Evolutionary conservation across 2,113 vertebrate genomes (phyloP).

Genomic region (Eurystomus gularis): DNA sequence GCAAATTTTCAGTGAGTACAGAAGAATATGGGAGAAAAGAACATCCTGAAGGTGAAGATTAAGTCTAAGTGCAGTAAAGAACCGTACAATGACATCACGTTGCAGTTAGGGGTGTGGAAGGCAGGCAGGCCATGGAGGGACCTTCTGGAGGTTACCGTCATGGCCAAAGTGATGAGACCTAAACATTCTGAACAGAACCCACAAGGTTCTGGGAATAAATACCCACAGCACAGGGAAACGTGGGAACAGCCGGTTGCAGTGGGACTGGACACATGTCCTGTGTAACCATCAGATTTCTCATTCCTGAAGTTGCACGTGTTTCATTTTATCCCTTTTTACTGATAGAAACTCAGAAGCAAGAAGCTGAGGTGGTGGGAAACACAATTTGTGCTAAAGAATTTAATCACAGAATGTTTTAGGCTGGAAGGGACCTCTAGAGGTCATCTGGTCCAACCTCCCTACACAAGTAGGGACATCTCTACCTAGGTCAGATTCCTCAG

Average conservation of each 20-base stretch:
- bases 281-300: background rate
- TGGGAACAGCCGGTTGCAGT: background rate
- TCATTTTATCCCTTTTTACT: background rate
- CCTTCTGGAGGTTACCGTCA: background rate
- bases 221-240: background rate
- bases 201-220: background rate
- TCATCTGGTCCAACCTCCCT: too few relatives aligned
- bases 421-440: too few relatives aligned
- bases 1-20: background rate
- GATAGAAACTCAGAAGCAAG: background rate
- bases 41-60: background rate
- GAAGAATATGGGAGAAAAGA: background rate
- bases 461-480: too few relatives aligned
- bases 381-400: background rate
- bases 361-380: background rate
- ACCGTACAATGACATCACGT: rapidly evolving
- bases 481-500: too few relatives aligned
- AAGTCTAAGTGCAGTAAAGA: background rate
- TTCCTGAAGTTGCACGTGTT: background rate
- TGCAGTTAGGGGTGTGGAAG: background rate
- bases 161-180: background rate
- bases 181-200: background rate
- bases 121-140: background rate
- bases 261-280: background rate
- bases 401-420: too few relatives aligned